Base-by-base conservation (phyloP, 2,797 vertebrate genomes). In the Sarcoramphus papa region DNA sequence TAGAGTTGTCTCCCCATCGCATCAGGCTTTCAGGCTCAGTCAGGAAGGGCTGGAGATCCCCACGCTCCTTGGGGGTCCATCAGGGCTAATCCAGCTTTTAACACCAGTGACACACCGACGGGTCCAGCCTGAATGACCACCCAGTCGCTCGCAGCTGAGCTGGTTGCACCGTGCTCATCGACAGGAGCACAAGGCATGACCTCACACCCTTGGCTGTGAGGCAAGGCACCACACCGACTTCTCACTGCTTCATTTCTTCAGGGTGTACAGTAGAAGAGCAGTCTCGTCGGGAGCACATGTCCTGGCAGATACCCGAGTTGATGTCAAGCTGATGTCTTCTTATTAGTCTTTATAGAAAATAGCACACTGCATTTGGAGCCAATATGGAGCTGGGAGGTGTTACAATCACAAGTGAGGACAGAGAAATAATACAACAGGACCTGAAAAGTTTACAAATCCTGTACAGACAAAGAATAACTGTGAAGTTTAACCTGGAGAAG, bases 121-220 rank as follows among this genome's bases (percentile, higher is more conserved):
- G 10, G 33, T 8, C 21, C 41, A 25, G 48, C 48, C 37, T 8
- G 2, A 33, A n/a, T 0, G 22, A 60, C 57, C 74, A 60, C 40
- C 48, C 75, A 14, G 54, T 6, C 0, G 0, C 64, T 37, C 0
- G 0, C 57, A 65, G 89, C 68, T 10, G 62, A 69, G 77, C 31
- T 16, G 25, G 64, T 18, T 25, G 50, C 2, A 3, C 47, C 17
- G 1, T 3, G 1, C 43, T 62, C 76, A 19, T 12, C 2, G 1
- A 9, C 30, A 12, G 43, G 33, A 89, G 63, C 72, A 11, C n/a
- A 7, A 30, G 51, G 25, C 28, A 37, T 16, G 50, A 6, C 43
- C 59, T 63, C 78, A 21, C 59, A 28, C 12, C 63, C 47, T 12
- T 14, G 30, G 67, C 78, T 69, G 33, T 6, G 51, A 82, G 73